Percentiles rank a stretch among this genome's conserved stretches.
These are phyloP conservation scores for Coptotermes formosanus DNA, from an alignment of 1,140 invertebrate species.

Conservation along the genomic window DNA sequence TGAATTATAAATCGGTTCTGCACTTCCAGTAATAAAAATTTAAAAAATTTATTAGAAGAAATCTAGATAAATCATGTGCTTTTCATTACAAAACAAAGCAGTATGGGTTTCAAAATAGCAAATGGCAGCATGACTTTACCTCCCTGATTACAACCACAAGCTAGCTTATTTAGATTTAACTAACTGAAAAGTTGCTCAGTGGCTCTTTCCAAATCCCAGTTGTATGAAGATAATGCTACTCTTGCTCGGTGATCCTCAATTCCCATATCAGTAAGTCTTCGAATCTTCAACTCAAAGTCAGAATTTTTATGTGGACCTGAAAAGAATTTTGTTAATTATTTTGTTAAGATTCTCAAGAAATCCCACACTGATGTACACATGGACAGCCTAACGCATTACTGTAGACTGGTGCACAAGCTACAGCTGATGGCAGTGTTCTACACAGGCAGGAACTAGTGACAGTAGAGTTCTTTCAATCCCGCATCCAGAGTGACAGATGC, in stretches of 20 bases:
- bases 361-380: no score
- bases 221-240: slow-evolving; percentile 81
- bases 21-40: neutral
- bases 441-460: no score
- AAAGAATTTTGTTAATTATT: slow-evolving; percentile 37
- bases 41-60: neutral
- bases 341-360: slow-evolving; percentile 18
- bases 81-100: neutral
- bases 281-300: slow-evolving; percentile 80
- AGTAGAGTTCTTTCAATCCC: no score
- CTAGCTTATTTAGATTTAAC: slow-evolving; percentile 39
- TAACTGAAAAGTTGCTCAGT: slow-evolving; percentile 89
- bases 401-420: no score
- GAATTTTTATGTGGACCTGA: slow-evolving; percentile 67
- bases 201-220: slow-evolving; percentile 86
- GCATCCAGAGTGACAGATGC: no score
- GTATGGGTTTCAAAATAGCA: neutral
- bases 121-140: slow-evolving; percentile 6
- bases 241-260: slow-evolving; percentile 78
- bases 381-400: no score
- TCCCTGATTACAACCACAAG: slow-evolving; percentile 13
- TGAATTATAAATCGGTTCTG: neutral
- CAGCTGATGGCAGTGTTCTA: no score
- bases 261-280: slow-evolving; percentile 83
- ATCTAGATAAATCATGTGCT: neutral